phyloP scores from a whole-genome alignment of 2,113 vertebrate genomes.

The Bufo bufo region DNA sequence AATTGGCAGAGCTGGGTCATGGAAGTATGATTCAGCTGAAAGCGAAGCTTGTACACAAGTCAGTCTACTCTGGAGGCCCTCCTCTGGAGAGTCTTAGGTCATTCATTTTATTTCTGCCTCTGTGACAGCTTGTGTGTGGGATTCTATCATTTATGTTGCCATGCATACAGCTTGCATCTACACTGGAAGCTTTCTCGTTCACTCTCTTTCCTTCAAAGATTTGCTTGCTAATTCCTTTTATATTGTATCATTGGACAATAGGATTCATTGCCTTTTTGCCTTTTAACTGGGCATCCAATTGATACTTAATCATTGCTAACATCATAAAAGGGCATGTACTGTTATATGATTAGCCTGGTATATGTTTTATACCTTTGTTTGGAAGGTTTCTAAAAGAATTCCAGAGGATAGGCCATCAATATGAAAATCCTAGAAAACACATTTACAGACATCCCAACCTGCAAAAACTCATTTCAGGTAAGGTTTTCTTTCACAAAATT shows the following conservation, averaged over 20 bases:
- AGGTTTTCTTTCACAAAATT: no score
- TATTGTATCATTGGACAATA: not conserved
- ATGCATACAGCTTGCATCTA: slow-evolving; percentile 1
- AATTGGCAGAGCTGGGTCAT: slow-evolving; percentile 64
- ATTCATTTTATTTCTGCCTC: slow-evolving; percentile 60
- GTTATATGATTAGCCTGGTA: no score
- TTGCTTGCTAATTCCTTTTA: not conserved
- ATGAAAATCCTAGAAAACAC: no score
- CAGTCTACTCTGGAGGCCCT: slow-evolving; percentile 62
- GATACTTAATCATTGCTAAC: not conserved
- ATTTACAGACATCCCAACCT: no score
- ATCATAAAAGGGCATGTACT: no score
- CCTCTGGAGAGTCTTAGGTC: slow-evolving; percentile 66
- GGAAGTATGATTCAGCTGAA: slow-evolving; percentile 65
- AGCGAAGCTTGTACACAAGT: slow-evolving; percentile 60
- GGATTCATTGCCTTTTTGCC: not conserved
- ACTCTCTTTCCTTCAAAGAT: not conserved
- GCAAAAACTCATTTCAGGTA: no score
- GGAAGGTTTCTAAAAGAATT: no score
- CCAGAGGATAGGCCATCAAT: no score
- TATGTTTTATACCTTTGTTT: no score
- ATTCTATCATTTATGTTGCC: slow-evolving; percentile 39
- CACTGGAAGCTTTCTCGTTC: slow-evolving; percentile 10
- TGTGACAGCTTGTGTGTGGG: slow-evolving; percentile 57
- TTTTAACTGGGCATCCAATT: not conserved